These are phyloP conservation scores for Camponotus floridanus DNA, from an alignment of 1,140 invertebrate species.

Conservation along the genomic window DNA sequence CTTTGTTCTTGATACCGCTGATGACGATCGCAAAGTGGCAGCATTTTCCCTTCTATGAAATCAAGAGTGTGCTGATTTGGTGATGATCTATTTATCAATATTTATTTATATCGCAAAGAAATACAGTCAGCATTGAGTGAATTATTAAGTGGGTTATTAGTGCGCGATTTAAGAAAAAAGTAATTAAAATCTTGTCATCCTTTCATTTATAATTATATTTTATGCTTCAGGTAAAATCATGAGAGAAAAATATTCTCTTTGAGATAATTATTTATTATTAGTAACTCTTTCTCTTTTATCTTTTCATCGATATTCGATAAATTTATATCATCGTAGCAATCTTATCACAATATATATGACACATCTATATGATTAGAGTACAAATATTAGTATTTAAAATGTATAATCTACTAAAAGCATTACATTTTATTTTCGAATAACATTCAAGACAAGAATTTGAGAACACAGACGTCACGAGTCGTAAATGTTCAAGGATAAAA, in stretches of 20 bases:
- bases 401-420: background rate
- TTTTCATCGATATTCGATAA: background rate
- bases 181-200: background rate
- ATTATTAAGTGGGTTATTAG: background rate
- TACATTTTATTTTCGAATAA: background rate
- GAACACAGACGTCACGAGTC: too few relatives aligned
- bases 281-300: background rate
- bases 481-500: too few relatives aligned
- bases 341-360: background rate
- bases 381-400: background rate
- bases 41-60: background rate
- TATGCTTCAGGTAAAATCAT: background rate
- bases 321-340: background rate
- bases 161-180: background rate
- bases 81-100: background rate
- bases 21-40: background rate
- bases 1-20: background rate
- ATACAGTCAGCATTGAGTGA: background rate
- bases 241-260: background rate
- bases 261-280: background rate
- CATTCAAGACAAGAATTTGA: background rate
- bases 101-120: background rate
- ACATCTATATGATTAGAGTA: background rate
- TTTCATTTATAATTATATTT: constrained; percentile 3
- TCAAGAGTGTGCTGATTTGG: background rate